phyloP scores from a whole-genome alignment of 1,140 invertebrate genomes.

The Probaryconus sp. region DNA sequence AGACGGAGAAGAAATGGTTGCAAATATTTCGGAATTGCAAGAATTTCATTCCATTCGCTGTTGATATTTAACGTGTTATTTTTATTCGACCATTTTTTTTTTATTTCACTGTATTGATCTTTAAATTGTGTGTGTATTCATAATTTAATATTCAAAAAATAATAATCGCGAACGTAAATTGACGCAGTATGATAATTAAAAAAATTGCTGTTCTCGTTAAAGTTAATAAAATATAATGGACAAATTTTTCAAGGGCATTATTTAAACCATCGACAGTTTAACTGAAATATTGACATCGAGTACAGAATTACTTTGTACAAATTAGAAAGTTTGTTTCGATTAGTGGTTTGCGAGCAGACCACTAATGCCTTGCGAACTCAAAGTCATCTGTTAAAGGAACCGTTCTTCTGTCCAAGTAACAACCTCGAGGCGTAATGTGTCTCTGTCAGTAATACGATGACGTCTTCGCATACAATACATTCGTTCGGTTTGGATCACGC shows the following conservation, averaged over 20 bases:
- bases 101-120: no score
- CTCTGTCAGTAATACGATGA: slow-evolving; percentile 46
- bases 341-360: slow-evolving; percentile 30
- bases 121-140: no score
- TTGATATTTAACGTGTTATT: no score
- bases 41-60: no score
- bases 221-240: slow-evolving; percentile 2
- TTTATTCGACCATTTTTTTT: no score
- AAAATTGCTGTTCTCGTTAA: no score
- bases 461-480: slow-evolving; percentile 27
- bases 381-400: slow-evolving; percentile 52
- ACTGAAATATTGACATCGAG: slow-evolving; percentile 28
- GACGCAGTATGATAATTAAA: no score
- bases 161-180: slow-evolving; percentile 14
- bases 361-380: slow-evolving; percentile 43
- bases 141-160: no score
- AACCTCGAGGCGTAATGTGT: slow-evolving; percentile 38
- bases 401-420: slow-evolving; percentile 23
- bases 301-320: slow-evolving; percentile 25
- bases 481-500: slow-evolving; percentile 14
- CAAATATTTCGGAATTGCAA: no score
- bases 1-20: no score
- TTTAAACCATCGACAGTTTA: slow-evolving; percentile 3
- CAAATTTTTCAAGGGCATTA: background rate
- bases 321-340: slow-evolving; percentile 46